A percentile compares a stretch with the other conserved stretches of the same genome.
Conservation (phyloP, 2,797 vertebrate genomes). For the Podarcis lilfordi region DNA sequence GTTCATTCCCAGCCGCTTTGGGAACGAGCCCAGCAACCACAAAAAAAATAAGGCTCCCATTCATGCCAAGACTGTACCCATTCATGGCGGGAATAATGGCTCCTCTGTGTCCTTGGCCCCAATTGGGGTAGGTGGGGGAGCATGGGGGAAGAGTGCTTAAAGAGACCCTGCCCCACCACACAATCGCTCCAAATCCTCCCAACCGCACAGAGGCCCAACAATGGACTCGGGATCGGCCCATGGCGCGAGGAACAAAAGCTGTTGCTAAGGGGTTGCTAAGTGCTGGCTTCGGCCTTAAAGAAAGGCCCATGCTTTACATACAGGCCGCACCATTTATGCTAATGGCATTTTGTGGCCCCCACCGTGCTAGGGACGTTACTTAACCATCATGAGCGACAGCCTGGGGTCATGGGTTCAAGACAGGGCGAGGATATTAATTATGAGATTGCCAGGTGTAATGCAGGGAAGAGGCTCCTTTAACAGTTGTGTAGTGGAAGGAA, state of each 20-base stretch:
- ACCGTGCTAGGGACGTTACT: not conserved
- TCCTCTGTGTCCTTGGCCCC: constrained; percentile 36
- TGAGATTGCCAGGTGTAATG: not conserved
- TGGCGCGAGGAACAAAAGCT: constrained; percentile 23
- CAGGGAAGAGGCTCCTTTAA: not conserved
- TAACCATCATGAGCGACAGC: constrained; percentile 6
- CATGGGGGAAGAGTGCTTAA: constrained; percentile 15
- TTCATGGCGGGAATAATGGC: constrained; percentile 30
- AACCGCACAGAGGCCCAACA: constrained; percentile 16
- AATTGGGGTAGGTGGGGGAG: constrained; percentile 4
- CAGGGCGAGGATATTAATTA: not conserved
- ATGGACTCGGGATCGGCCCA: constrained; percentile 23
- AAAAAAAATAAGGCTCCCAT: constrained; percentile 40
- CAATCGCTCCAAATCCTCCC: constrained; percentile 33
- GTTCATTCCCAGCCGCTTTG: constrained; percentile 44
- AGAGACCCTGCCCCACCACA: constrained; percentile 34
- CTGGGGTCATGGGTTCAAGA: not conserved
- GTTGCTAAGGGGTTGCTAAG: constrained; percentile 28
- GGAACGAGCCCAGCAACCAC: constrained; percentile 39
- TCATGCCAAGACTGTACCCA: constrained; percentile 35
- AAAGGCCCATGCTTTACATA: constrained; percentile 10
- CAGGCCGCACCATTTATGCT: constrained; percentile 18
- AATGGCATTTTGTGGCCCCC: constrained; percentile 7
- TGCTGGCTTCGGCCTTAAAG: not conserved
- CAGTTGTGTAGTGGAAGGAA: not conserved